These are phyloP conservation scores for Cataglyphis rosenhaueri DNA, from an alignment of 2,888 invertebrate species.

Conservation along the genomic window DNA sequence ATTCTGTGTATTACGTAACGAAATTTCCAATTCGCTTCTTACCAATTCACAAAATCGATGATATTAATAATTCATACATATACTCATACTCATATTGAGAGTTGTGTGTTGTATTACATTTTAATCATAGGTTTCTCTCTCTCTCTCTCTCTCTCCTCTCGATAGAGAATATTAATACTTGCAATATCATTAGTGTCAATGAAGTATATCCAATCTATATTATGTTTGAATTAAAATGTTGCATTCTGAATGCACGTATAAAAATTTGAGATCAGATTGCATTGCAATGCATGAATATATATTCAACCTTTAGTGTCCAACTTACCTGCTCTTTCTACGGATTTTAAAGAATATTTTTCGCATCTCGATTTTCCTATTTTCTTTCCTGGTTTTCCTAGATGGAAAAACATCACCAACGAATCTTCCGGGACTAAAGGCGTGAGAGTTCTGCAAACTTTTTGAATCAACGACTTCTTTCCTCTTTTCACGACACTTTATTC, in stretches of 20 bases:
- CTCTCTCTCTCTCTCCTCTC: too few species aligned
- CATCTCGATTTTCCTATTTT: constrained; percentile 47
- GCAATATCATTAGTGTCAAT: constrained; percentile 37
- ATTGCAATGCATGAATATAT: not conserved
- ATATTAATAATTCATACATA: constrained; percentile 35
- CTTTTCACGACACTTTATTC: constrained; percentile 38
- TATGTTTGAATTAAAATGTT: constrained; percentile 14
- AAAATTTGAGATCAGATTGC: constrained; percentile 17
- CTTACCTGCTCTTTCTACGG: constrained; percentile 23
- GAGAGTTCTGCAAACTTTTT: constrained; percentile 75
- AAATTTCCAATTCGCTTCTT: constrained; percentile 53
- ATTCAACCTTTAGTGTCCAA: not conserved
- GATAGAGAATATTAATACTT: constrained; percentile 43
- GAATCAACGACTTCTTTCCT: constrained; percentile 67
- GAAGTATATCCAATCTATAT: constrained; percentile 24
- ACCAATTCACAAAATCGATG: constrained; percentile 27
- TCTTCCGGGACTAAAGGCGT: constrained; percentile 50
- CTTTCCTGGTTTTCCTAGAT: constrained; percentile 69
- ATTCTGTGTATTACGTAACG: constrained; percentile 27
- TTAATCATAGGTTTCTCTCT: constrained; percentile 16
- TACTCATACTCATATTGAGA: constrained; percentile 4
- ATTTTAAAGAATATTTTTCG: constrained; percentile 55
- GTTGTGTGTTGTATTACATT: constrained; percentile 37
- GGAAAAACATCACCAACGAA: constrained; percentile 71
- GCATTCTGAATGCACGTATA: not conserved